phyloP scores from a whole-genome alignment of 2,113 vertebrate genomes.

The Salvator merianae region DNA sequence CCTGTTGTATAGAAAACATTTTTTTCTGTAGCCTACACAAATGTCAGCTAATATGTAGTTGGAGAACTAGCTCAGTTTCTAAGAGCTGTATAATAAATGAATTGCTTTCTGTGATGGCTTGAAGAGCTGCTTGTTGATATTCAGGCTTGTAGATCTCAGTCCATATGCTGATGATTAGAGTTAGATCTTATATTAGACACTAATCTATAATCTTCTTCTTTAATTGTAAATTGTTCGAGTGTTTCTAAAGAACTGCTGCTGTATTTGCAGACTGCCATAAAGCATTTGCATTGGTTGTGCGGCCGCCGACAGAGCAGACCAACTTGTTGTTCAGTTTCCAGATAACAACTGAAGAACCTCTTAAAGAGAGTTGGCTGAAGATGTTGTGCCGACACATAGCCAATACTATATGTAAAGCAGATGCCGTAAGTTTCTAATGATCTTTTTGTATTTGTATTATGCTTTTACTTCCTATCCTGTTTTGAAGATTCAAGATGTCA shows the following conservation, averaged over 20 bases:
- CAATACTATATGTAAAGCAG: conserved; percentile 96
- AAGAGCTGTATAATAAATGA: background rate
- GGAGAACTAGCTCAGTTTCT: background rate
- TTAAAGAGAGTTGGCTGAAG: conserved; percentile 89
- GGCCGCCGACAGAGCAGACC: conserved; percentile 92
- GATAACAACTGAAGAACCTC: conserved; percentile 86
- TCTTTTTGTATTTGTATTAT: too few species aligned
- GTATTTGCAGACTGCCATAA: conserved; percentile 87
- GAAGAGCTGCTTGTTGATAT: background rate
- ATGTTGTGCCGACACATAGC: conserved; percentile 92
- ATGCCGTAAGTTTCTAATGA: conserved; percentile 70
- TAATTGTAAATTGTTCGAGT: background rate
- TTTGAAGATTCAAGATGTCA: too few species aligned
- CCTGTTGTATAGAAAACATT: background rate
- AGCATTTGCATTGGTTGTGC: conserved; percentile 93
- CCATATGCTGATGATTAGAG: background rate
- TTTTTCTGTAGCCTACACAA: background rate
- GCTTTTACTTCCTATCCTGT: too few species aligned
- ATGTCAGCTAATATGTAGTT: background rate
- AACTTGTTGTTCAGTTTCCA: conserved; percentile 97
- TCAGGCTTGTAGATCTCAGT: background rate
- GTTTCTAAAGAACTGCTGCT: background rate
- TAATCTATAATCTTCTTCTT: background rate
- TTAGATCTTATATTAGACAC: too few species aligned
- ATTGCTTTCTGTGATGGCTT: background rate